Conservation (phyloP, 2,888 invertebrate species). For the Pterobdella sp. region DNA sequence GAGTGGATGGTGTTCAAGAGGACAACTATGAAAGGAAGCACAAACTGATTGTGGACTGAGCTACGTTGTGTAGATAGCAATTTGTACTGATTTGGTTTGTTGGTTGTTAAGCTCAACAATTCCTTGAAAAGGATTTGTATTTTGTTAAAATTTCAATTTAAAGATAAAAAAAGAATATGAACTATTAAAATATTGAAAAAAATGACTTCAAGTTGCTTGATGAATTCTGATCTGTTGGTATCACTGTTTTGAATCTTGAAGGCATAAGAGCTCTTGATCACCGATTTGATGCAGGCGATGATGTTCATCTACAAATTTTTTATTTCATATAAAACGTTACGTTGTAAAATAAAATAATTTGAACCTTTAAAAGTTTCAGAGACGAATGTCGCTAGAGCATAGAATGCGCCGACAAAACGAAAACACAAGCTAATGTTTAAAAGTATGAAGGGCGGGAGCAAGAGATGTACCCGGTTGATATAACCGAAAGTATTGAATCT, state of each 20-base stretch:
- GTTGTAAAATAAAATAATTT: no score
- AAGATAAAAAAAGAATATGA: neutral
- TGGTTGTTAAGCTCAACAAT: constrained; percentile 2
- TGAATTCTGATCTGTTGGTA: neutral
- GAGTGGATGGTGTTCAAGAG: neutral
- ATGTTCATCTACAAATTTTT: constrained; percentile 3
- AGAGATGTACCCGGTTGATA: no score
- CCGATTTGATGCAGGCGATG: neutral
- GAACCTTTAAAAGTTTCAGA: no score
- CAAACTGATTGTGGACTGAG: neutral
- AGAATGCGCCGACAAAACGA: no score
- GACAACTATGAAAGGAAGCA: neutral
- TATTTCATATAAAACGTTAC: no score
- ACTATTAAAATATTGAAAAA: neutral
- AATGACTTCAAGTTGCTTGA: neutral
- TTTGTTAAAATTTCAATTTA: neutral
- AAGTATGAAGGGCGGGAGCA: no score
- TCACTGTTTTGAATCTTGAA: neutral
- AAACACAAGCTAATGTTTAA: no score
- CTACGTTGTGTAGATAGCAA: neutral
- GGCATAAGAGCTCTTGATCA: neutral
- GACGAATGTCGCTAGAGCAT: no score
- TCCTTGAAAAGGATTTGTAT: neutral
- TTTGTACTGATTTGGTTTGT: neutral
- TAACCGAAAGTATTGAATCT: no score